A percentile compares a stretch with the other conserved stretches of the same genome.
Conservation (phyloP, 2,113 vertebrate genomes). For the Oriolus oriolus region DNA sequence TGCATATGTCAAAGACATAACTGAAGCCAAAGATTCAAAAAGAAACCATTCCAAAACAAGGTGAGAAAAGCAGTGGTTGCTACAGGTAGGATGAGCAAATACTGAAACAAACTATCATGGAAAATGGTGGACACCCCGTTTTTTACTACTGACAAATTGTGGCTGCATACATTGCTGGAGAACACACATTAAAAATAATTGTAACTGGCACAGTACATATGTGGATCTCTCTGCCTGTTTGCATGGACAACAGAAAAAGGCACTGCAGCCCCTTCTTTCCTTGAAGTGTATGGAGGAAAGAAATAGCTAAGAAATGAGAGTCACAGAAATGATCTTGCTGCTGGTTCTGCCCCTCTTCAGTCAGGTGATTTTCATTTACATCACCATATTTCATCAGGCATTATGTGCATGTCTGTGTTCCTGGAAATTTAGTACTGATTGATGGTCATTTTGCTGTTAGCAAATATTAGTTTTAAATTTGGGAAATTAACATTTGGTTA, state of each 20-base stretch:
- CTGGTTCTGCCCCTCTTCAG: background rate
- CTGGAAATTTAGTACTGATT: background rate
- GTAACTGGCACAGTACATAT: background rate
- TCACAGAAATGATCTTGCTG: background rate
- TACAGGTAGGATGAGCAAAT: background rate
- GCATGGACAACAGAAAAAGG: background rate
- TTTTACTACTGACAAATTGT: background rate
- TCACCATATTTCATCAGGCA: background rate
- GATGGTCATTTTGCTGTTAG: background rate
- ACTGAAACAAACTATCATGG: background rate
- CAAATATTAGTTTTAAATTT: slow-evolving; percentile 6
- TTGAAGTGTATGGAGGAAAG: background rate
- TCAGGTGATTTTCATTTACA: background rate
- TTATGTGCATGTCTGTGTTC: background rate
- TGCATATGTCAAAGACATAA: background rate
- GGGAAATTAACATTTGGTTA: background rate
- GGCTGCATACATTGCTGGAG: background rate
- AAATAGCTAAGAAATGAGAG: background rate
- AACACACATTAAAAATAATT: background rate
- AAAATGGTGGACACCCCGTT: background rate
- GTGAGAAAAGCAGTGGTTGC: background rate
- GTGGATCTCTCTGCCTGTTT: background rate
- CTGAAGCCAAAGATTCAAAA: background rate
- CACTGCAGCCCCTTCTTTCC: background rate
- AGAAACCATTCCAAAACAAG: background rate